Percentiles rank a stretch among this genome's conserved stretches.
Evolutionary conservation across 1,140 invertebrate species (phyloP).

Genomic region (Polyergus mexicanus): DNA sequence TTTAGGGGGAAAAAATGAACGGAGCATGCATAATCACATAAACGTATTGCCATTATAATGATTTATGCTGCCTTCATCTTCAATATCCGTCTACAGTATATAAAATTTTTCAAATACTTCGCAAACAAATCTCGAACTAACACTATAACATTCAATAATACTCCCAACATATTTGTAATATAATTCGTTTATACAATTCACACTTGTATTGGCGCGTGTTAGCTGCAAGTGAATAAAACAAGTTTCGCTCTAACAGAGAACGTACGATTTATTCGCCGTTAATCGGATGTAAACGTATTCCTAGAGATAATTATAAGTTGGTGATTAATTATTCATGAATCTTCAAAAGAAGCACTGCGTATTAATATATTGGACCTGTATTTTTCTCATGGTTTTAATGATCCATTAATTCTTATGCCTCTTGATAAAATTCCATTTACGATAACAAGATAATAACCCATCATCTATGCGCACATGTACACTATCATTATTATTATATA

Average conservation of each 20-base stretch:
- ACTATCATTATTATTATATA: background rate
- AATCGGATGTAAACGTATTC: conserved; percentile 53
- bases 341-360: conserved; percentile 44
- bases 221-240: conserved; percentile 59
- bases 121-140: background rate
- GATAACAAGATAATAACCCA: conserved; percentile 54
- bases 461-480: background rate
- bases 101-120: background rate
- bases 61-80: conserved; percentile 51
- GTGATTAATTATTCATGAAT: conserved; percentile 61
- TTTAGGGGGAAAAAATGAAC: conserved; percentile 59
- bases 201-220: conserved; percentile 16
- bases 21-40: background rate
- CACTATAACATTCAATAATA: background rate
- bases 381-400: conserved; percentile 47
- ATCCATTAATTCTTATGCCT: conserved; percentile 51
- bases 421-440: conserved; percentile 31
- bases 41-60: conserved; percentile 30
- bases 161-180: conserved; percentile 16
- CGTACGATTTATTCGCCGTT: conserved; percentile 14
- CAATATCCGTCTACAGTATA: background rate
- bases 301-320: conserved; percentile 63
- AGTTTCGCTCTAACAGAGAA: conserved; percentile 62
- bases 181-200: conserved; percentile 43
- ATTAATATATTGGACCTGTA: conserved; percentile 19